Conservation (phyloP, 2,113 vertebrate genomes). For the Leptobrachium leishanense region DNA sequence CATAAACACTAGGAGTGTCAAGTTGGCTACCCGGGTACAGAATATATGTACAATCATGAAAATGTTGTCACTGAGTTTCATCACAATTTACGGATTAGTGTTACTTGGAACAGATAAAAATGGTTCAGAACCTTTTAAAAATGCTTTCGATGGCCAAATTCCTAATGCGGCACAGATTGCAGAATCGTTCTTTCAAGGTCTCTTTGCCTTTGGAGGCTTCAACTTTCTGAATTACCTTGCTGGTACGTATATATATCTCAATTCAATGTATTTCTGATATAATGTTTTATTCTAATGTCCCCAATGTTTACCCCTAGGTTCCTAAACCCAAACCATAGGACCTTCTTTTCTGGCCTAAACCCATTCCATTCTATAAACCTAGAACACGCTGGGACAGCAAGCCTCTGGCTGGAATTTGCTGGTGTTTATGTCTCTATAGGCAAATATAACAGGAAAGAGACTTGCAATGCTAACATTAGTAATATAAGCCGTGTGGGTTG, state of each 20-base stretch:
- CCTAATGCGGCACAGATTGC: constrained; percentile 51
- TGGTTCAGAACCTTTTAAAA: constrained; percentile 52
- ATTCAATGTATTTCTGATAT: too few species aligned
- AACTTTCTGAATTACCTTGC: constrained; percentile 60
- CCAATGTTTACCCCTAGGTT: too few species aligned
- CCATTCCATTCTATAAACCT: too few species aligned
- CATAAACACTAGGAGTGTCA: constrained; percentile 57
- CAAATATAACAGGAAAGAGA: too few species aligned
- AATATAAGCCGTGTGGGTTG: too few species aligned
- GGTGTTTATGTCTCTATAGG: too few species aligned
- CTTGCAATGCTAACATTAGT: too few species aligned
- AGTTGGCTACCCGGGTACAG: constrained; percentile 59
- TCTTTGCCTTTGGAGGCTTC: constrained; percentile 60
- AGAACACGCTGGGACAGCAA: too few species aligned
- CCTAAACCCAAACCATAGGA: too few species aligned
- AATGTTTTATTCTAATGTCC: too few species aligned
- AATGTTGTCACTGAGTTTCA: constrained; percentile 56
- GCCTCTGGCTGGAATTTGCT: too few species aligned
- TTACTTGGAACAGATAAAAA: constrained; percentile 50
- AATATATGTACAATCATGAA: constrained; percentile 60
- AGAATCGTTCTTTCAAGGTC: constrained; percentile 64
- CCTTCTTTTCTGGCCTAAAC: too few species aligned
- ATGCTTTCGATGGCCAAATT: constrained; percentile 55
- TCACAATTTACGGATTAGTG: constrained; percentile 53
- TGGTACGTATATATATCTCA: constrained; percentile 53